These are phyloP conservation scores for Heliconius nattereri DNA, from an alignment of 1,140 invertebrate species.

Conservation along the genomic window DNA sequence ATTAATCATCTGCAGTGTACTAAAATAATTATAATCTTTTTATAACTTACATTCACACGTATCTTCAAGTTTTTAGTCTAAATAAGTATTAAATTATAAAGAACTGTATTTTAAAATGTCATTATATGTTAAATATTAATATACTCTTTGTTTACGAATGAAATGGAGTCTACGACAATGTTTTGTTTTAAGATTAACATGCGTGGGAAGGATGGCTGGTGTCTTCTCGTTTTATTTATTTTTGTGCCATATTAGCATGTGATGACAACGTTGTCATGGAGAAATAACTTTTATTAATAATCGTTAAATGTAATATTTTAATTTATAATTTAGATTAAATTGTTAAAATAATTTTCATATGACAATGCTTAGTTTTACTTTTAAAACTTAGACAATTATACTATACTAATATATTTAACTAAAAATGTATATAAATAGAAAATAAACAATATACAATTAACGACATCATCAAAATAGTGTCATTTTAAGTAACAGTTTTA, in stretches of 20 bases:
- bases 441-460: neutral
- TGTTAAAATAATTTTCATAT: too few relatives aligned
- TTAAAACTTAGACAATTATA: neutral
- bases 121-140: constrained; percentile 6
- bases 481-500: constrained; percentile 23
- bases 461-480: neutral
- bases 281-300: constrained; percentile 3
- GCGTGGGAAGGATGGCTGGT: constrained; percentile 21
- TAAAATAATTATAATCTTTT: neutral
- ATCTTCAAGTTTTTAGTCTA: neutral
- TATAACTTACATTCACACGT: neutral
- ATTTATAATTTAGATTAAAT: neutral
- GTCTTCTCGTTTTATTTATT: constrained; percentile 19
- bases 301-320: neutral
- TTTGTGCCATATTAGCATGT: constrained; percentile 19
- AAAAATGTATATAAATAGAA: neutral
- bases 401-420: neutral
- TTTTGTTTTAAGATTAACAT: constrained; percentile 16
- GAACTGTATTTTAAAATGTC: neutral
- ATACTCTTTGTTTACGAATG: constrained; percentile 10
- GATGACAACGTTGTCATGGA: constrained; percentile 14
- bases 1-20: neutral
- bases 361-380: too few relatives aligned
- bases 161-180: constrained; percentile 14
- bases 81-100: neutral